Percentiles rank a stretch among this genome's conserved stretches.
Evolutionary conservation across 2,797 vertebrate genomes (phyloP).

Genomic region (Threskiornis aethiopicus): DNA sequence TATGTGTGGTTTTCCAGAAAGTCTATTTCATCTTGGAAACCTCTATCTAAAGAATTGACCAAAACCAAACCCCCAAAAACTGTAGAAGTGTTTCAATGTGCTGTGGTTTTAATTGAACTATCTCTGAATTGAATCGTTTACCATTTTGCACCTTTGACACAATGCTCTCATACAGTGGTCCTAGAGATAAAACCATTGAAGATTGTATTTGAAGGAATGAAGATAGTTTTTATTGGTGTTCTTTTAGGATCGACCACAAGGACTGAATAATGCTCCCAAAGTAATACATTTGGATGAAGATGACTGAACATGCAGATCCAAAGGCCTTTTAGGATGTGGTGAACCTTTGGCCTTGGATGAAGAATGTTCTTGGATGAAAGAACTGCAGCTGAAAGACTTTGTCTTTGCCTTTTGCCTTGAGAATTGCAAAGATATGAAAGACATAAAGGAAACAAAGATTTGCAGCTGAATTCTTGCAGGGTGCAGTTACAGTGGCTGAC

Average conservation of each 20-base stretch:
- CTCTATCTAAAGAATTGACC: not conserved
- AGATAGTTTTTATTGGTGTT: slow-evolving; percentile 62
- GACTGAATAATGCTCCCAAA: slow-evolving; percentile 62
- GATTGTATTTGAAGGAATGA: slow-evolving; percentile 55
- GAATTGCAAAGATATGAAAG: slow-evolving; percentile 50
- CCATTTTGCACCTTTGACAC: not conserved
- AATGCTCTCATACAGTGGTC: slow-evolving; percentile 23
- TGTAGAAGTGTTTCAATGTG: not conserved
- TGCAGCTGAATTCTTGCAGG: slow-evolving; percentile 54
- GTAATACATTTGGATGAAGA: slow-evolving; percentile 58
- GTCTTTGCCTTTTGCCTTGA: slow-evolving; percentile 52
- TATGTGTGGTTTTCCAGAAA: not conserved
- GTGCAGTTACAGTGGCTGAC: slow-evolving; percentile 8
- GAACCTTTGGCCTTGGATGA: slow-evolving; percentile 61
- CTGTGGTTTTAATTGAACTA: slow-evolving; percentile 25
- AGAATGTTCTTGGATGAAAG: slow-evolving; percentile 63
- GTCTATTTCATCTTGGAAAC: not conserved
- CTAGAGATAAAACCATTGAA: slow-evolving; percentile 40
- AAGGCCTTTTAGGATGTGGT: slow-evolving; percentile 58
- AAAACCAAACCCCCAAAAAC: not conserved
- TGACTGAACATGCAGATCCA: slow-evolving; percentile 61
- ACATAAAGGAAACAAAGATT: slow-evolving; percentile 44
- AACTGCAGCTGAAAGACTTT: slow-evolving; percentile 54
- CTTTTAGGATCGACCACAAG: slow-evolving; percentile 58
- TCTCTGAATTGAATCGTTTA: not conserved